A percentile compares a stretch with the other conserved stretches of the same genome.
Conservation (phyloP, 2,113 vertebrate genomes). For the Sinocyclocheilus anophthalmus region DNA sequence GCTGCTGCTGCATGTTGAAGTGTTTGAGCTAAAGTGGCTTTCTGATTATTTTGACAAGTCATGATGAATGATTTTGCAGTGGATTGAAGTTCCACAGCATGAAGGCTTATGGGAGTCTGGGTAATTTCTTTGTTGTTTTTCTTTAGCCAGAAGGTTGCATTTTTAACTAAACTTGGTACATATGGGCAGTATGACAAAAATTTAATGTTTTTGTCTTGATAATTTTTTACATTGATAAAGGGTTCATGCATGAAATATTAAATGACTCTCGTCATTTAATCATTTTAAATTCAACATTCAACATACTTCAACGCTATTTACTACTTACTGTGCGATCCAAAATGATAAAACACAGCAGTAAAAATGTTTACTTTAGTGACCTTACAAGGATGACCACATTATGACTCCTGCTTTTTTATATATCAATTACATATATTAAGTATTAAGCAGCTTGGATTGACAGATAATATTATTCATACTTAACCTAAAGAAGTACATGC, state of each 20-base stretch:
- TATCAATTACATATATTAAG: no score
- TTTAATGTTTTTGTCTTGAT: background rate
- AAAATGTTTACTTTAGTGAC: background rate
- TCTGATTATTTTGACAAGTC: slow-evolving; percentile 52
- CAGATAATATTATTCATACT: no score
- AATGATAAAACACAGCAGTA: background rate
- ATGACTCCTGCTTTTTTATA: no score
- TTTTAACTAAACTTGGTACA: background rate
- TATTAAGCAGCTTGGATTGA: no score
- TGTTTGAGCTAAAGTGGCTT: slow-evolving; percentile 35
- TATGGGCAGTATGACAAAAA: background rate
- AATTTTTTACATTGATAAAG: background rate
- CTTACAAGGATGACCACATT: background rate
- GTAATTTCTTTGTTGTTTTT: slow-evolving; percentile 29
- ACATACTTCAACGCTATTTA: background rate
- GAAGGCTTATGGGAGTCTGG: background rate
- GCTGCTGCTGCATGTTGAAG: slow-evolving; percentile 38
- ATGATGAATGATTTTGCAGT: slow-evolving; percentile 51
- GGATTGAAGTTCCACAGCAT: slow-evolving; percentile 17
- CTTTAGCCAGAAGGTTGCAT: slow-evolving; percentile 20
- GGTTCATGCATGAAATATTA: background rate
- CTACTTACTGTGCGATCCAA: background rate
- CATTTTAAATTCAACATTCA: background rate
- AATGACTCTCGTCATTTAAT: background rate
- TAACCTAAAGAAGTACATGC: no score